Evolutionary conservation across 1,140 invertebrate genomes (phyloP).

Genomic region (Steinernema khuongi): DNA sequence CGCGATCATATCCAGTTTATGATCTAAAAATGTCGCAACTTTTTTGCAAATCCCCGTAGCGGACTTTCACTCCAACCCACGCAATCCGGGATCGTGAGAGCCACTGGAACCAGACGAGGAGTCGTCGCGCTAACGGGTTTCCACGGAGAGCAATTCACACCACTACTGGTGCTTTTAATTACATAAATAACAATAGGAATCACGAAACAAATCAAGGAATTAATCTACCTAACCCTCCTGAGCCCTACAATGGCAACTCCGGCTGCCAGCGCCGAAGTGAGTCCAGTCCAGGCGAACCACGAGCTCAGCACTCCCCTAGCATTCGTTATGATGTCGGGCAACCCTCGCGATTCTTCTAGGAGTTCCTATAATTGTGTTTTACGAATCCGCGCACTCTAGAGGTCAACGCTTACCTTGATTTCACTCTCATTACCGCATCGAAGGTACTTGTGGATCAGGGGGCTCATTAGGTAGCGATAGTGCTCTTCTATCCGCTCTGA

Average conservation of each 20-base stretch:
- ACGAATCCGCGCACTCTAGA: too few relatives aligned
- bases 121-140: too few relatives aligned
- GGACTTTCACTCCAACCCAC: not conserved
- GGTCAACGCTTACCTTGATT: too few relatives aligned
- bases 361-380: too few relatives aligned
- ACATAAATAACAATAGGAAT: too few relatives aligned
- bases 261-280: not conserved
- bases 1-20: not conserved
- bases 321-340: not conserved
- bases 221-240: not conserved
- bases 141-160: too few relatives aligned
- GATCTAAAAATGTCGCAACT: not conserved
- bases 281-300: not conserved
- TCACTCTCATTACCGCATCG: not conserved
- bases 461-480: not conserved
- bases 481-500: not conserved
- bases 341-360: too few relatives aligned
- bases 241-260: not conserved
- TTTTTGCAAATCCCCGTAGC: constrained; percentile 6
- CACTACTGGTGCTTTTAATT: too few relatives aligned
- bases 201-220: too few relatives aligned
- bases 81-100: not conserved
- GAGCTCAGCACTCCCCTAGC: not conserved
- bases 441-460: not conserved
- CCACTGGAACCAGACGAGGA: not conserved